Evolutionary conservation across 2,113 vertebrate genomes (phyloP).

Genomic region (Piaya cayana): DNA sequence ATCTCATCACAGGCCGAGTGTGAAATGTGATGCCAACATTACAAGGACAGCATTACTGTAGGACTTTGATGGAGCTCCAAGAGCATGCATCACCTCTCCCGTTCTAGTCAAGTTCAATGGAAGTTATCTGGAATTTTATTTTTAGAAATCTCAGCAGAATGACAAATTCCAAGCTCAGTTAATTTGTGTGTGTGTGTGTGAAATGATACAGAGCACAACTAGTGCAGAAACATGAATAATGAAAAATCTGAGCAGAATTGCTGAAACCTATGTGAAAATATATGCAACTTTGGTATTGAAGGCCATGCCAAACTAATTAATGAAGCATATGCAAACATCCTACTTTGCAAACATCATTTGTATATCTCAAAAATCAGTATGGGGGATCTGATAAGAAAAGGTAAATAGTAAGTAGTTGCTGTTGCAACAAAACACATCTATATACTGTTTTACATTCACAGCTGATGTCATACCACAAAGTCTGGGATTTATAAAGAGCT

Average conservation of each 20-base stretch:
- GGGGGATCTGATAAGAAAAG: neutral
- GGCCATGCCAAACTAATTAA: conserved; percentile 31
- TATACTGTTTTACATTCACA: neutral
- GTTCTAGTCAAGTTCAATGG: neutral
- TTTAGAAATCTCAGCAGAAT: neutral
- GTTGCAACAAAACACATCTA: neutral
- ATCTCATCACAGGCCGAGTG: neutral
- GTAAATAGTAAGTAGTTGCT: no score
- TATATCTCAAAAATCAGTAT: neutral
- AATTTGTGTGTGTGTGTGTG: neutral
- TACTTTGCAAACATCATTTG: neutral
- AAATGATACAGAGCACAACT: neutral
- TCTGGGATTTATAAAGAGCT: neutral
- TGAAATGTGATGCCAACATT: neutral
- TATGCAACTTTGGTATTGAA: neutral
- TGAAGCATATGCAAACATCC: neutral
- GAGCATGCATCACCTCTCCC: neutral
- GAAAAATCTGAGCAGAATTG: neutral
- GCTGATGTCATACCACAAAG: neutral
- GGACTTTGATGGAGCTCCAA: neutral
- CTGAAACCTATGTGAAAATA: neutral
- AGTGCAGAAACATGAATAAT: neutral
- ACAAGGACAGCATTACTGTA: neutral
- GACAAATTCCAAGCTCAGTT: neutral
- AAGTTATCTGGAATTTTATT: neutral